phyloP scores from a whole-genome alignment of 2,888 invertebrate genomes.

The Plebejus anna region DNA sequence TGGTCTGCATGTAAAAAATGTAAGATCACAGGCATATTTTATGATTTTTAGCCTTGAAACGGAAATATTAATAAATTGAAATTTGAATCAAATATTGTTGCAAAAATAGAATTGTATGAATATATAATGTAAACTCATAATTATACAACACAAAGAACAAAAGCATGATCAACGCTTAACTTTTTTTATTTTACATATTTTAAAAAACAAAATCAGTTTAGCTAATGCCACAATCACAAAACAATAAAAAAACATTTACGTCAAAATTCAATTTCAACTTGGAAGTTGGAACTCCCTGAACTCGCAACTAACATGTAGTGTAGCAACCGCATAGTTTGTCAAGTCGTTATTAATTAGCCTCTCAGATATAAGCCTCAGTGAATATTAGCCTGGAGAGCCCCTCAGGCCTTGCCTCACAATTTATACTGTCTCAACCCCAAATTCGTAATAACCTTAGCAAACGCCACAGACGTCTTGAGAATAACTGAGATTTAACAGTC shows the following conservation, averaged over 20 bases:
- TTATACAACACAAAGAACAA: too few relatives aligned
- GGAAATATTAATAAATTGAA: not conserved
- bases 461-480: conserved; percentile 5
- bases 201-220: too few relatives aligned
- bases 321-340: conserved; percentile 60
- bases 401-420: conserved; percentile 17
- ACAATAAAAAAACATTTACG: not conserved
- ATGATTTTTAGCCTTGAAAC: not conserved
- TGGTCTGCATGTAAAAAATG: not conserved
- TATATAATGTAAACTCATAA: too few relatives aligned
- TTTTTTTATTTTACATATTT: too few relatives aligned
- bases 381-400: conserved; percentile 15
- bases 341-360: conserved; percentile 64
- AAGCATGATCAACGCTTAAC: too few relatives aligned
- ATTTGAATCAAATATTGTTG: too few relatives aligned
- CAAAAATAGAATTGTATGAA: too few relatives aligned
- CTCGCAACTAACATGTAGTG: conserved; percentile 34
- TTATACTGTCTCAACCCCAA: conserved; percentile 16
- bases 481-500: not conserved
- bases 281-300: not conserved
- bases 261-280: conserved; percentile 8
- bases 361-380: conserved; percentile 35
- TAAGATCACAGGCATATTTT: not conserved
- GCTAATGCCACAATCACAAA: not conserved
- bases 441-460: conserved; percentile 27